Conservation (phyloP, 2,113 vertebrate genomes). For the Anolis carolinensis region DNA sequence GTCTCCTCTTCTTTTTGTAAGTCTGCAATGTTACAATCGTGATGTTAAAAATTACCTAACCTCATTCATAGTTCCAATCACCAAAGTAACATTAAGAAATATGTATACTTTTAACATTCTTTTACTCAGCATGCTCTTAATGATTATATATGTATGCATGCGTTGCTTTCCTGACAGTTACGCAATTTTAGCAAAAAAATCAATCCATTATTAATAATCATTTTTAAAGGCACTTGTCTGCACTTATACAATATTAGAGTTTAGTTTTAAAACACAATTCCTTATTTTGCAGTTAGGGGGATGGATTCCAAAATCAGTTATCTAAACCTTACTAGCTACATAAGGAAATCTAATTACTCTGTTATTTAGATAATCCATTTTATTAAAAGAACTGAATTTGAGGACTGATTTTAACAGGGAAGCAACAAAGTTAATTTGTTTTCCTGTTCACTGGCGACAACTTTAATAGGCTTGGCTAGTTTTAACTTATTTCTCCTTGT, state of each 20-base stretch:
- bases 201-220: not conserved
- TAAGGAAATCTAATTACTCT: constrained; percentile 36
- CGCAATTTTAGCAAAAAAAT: not conserved
- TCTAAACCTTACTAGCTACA: constrained; percentile 39
- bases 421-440: not conserved
- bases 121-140: not conserved
- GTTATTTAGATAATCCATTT: constrained; percentile 34
- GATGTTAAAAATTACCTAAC: constrained; percentile 38
- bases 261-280: constrained; percentile 49
- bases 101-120: not conserved
- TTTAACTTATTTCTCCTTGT: constrained; percentile 24
- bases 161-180: not conserved
- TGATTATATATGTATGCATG: not conserved
- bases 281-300: constrained; percentile 60
- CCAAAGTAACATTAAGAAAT: not conserved
- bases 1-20: constrained; percentile 33
- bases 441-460: not conserved
- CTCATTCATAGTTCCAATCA: not conserved
- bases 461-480: constrained; percentile 9
- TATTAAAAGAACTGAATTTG: constrained; percentile 29
- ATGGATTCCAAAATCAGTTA: constrained; percentile 33
- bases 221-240: constrained; percentile 23
- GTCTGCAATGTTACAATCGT: constrained; percentile 42
- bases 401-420: constrained; percentile 20
- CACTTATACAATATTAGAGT: constrained; percentile 42